These are phyloP conservation scores for Anabas testudineus DNA, from an alignment of 2,797 vertebrate species.

Conservation along the genomic window DNA sequence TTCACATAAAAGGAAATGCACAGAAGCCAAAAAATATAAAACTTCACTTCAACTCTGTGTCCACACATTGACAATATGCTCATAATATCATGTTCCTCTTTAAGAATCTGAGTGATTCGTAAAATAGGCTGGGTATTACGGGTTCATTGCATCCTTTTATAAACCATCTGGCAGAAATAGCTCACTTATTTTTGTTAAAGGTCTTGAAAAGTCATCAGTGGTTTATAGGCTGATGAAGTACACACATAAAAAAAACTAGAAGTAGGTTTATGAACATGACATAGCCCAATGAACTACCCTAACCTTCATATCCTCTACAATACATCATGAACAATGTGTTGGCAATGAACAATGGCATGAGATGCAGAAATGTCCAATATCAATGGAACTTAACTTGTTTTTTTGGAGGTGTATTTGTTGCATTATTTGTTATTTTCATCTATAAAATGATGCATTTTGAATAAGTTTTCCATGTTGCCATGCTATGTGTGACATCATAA, in stretches of 20 bases:
- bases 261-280: background rate
- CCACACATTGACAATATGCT: background rate
- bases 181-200: too few species aligned
- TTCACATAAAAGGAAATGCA: background rate
- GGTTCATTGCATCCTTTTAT: too few species aligned
- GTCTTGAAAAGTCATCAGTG: too few species aligned
- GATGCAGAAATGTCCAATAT: constrained; percentile 9
- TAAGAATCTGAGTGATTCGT: too few species aligned
- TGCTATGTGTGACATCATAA: constrained; percentile 5
- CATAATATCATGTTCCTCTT: too few species aligned
- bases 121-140: too few species aligned
- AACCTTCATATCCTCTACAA: constrained; percentile 9
- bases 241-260: too few species aligned
- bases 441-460: background rate
- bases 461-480: background rate
- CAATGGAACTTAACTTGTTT: background rate
- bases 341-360: background rate
- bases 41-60: background rate
- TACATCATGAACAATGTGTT: background rate
- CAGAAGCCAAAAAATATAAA: background rate
- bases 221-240: too few species aligned
- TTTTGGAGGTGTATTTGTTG: too few species aligned
- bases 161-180: too few species aligned
- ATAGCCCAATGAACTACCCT: background rate
- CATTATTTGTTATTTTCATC: background rate